Evolutionary conservation across 2,888 invertebrate species (phyloP).

Genomic region (Oxycera nigricornis): DNA sequence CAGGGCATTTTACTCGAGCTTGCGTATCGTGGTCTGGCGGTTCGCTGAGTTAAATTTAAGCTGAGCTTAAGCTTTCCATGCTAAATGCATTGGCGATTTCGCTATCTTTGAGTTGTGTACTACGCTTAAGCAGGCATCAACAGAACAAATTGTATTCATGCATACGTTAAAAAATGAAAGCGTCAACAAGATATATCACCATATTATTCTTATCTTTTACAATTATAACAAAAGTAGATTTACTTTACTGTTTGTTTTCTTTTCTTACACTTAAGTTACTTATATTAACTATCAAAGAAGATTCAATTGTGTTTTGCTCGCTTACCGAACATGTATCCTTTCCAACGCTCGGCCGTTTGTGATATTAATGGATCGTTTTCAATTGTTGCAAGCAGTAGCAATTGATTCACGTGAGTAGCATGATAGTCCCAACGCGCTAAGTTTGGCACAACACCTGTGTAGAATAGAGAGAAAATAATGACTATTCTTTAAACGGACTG

Average conservation of each 20-base stretch:
- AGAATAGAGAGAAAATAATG: background rate
- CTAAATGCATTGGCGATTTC: too few species aligned
- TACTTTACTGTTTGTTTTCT: background rate
- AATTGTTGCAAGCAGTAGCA: slow-evolving; percentile 85
- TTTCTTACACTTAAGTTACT: background rate
- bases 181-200: slow-evolving; percentile 16
- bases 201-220: background rate
- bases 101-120: too few species aligned
- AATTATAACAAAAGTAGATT: background rate
- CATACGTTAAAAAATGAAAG: slow-evolving; percentile 7
- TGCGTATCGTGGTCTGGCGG: too few species aligned
- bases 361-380: slow-evolving; percentile 82
- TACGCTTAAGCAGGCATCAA: too few species aligned
- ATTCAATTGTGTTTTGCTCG: slow-evolving; percentile 88
- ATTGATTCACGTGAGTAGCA: slow-evolving; percentile 96
- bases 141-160: background rate
- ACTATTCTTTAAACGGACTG: background rate
- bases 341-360: slow-evolving; percentile 90
- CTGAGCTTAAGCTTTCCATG: too few species aligned
- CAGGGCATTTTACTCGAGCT: too few species aligned
- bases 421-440: slow-evolving; percentile 99
- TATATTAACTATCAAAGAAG: background rate
- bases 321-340: slow-evolving; percentile 94
- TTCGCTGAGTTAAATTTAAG: too few species aligned
- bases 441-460: slow-evolving; percentile 79